These are phyloP conservation scores for Dipus sagitta DNA, from an alignment of 2,797 vertebrate genomes.

Conservation along the genomic window DNA sequence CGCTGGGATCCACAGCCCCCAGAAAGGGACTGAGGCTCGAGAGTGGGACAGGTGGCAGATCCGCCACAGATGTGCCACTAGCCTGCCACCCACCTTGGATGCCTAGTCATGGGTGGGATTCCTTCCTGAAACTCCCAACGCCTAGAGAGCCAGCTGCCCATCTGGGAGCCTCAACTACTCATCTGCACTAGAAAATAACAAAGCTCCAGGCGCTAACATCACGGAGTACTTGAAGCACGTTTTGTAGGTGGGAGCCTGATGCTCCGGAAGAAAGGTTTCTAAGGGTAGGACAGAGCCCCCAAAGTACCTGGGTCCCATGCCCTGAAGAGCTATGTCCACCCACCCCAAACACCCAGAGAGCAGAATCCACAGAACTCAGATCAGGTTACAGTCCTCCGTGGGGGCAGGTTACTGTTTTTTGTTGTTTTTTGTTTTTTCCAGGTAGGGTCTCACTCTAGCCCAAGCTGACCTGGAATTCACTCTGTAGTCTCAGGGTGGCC, in stretches of 20 bases:
- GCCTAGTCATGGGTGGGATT: neutral
- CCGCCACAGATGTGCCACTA: neutral
- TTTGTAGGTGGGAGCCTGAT: neutral
- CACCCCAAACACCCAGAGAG: neutral
- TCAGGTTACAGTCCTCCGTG: neutral
- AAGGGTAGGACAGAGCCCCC: neutral
- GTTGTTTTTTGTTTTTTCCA: no score
- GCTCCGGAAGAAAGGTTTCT: neutral
- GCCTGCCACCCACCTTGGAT: neutral
- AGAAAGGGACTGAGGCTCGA: neutral
- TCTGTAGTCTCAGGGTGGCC: no score
- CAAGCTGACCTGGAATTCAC: no score
- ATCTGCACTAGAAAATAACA: neutral
- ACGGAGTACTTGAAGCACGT: neutral
- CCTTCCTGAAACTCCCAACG: neutral
- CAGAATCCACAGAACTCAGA: neutral
- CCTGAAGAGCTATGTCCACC: neutral
- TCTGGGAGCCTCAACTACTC: neutral
- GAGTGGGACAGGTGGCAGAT: neutral
- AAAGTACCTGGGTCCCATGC: neutral
- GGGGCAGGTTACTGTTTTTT: neutral
- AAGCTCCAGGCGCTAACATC: neutral
- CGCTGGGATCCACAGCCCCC: neutral
- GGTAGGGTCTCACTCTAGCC: no score
- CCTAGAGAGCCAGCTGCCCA: neutral